Base-by-base conservation (phyloP, 2,797 vertebrate species). In the Cephalopachus bancanus region DNA sequence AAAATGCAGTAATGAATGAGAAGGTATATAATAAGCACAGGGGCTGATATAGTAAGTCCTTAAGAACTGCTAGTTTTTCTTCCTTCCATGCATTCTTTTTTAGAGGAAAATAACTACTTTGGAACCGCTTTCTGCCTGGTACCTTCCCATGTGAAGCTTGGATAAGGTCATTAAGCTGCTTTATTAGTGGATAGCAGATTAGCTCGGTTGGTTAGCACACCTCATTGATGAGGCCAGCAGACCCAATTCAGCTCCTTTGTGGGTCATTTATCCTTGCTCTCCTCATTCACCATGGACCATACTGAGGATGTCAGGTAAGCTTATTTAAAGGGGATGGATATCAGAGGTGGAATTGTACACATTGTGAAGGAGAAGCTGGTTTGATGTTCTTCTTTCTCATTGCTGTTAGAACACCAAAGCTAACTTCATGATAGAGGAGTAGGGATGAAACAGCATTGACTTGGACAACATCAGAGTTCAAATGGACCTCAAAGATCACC, bases 171-270 rank as follows among this genome's bases (percentile, higher is more conserved):
- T 69, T 95, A 80, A 91, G 15, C 64, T 72, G 74, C 19, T 72
- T 75, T 94, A 85, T 85, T 95, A 85, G 80, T 71, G 5, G 62
- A 24, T n/a, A 53, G 44, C 11, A 80, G 53, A 94, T 90, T 94
- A 80, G 7, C 33, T 80, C 57, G 62, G 49, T 86, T 91, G 49
- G 64, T 79, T 79, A 72, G 16, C 57, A 49, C 15, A 80, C 26
- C n/a, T 91, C 62, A 89, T 89, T 72, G 80, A 80, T 91, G 83
- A 91, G 11, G 57, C n/a, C n/a, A 80, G n/a, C 6, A 24, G 33
- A 44, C 57, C 26, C 33, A 91, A 28, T 80, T 94, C 53, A 89
- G 30, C 28, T 72, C 55, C 16, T 11, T 2, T 64, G 15, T 72
- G 64, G 30, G 11, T 60, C 22, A 76, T 80, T 57, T 91, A 57